Conservation (phyloP, 2,113 vertebrate genomes). For the Tor tambroides region DNA sequence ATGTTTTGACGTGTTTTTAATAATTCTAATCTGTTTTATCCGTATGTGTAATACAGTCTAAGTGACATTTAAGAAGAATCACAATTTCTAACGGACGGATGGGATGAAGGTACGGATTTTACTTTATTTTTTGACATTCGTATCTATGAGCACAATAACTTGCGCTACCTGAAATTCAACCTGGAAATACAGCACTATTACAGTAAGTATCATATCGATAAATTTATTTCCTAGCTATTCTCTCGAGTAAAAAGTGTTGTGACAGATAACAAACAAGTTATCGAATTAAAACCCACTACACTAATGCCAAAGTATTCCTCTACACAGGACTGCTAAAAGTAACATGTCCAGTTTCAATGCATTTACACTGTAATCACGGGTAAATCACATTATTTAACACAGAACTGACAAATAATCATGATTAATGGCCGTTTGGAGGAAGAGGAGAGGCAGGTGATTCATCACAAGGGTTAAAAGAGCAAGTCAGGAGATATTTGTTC, state of each 20-base stretch:
- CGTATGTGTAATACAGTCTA: not conserved
- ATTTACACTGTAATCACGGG: not conserved
- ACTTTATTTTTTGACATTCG: not conserved
- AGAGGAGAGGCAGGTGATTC: slow-evolving; percentile 19
- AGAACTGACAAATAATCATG: slow-evolving; percentile 1
- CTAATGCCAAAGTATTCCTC: not conserved
- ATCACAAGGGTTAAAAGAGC: slow-evolving; percentile 16
- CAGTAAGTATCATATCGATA: slow-evolving; percentile 7
- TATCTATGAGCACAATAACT: too few species aligned
- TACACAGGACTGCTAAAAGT: not conserved
- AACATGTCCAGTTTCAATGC: not conserved
- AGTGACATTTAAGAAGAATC: not conserved
- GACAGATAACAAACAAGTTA: not conserved
- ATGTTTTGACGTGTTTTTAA: not conserved
- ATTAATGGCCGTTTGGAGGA: slow-evolving; percentile 2
- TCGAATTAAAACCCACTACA: not conserved
- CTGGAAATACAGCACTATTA: not conserved
- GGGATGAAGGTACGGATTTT: not conserved
- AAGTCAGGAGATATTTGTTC: not conserved
- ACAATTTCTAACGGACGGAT: not conserved
- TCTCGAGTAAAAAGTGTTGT: not conserved
- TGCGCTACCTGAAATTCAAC: not conserved
- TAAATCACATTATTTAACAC: not conserved
- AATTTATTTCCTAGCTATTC: not conserved
- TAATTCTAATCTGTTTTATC: not conserved